Conservation (phyloP, 1,140 invertebrate species). For the Planococcus citri region DNA sequence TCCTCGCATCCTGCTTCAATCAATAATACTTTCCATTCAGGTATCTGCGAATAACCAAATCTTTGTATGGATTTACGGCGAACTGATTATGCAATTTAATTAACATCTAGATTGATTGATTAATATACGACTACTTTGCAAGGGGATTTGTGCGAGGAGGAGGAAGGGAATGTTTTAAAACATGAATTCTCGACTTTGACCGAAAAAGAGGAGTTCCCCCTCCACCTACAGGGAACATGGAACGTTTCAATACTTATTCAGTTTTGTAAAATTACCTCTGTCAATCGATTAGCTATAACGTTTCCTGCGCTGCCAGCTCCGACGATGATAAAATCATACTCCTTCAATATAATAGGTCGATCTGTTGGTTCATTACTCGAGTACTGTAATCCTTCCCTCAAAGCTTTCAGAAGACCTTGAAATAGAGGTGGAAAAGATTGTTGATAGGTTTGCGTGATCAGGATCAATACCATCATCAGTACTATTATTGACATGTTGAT, state of each 20-base stretch:
- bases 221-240: background rate
- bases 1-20: conserved; percentile 43
- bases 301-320: conserved; percentile 28
- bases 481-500: too few relatives aligned
- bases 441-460: too few relatives aligned
- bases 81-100: background rate
- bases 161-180: too few relatives aligned
- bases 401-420: conserved; percentile 22
- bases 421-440: conserved; percentile 27
- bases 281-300: conserved; percentile 27
- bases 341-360: conserved; percentile 26
- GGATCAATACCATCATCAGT: too few relatives aligned
- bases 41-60: conserved; percentile 32
- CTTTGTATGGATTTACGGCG: background rate
- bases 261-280: conserved; percentile 29
- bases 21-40: conserved; percentile 40
- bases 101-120: background rate
- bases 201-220: too few relatives aligned
- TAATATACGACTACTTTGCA: too few relatives aligned
- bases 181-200: too few relatives aligned
- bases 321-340: conserved; percentile 30
- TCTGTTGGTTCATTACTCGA: conserved; percentile 39
- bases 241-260: too few relatives aligned
- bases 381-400: conserved; percentile 23
- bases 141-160: background rate